These are phyloP conservation scores for Periparus ater DNA, from an alignment of 2,797 vertebrate species.

Conservation along the genomic window DNA sequence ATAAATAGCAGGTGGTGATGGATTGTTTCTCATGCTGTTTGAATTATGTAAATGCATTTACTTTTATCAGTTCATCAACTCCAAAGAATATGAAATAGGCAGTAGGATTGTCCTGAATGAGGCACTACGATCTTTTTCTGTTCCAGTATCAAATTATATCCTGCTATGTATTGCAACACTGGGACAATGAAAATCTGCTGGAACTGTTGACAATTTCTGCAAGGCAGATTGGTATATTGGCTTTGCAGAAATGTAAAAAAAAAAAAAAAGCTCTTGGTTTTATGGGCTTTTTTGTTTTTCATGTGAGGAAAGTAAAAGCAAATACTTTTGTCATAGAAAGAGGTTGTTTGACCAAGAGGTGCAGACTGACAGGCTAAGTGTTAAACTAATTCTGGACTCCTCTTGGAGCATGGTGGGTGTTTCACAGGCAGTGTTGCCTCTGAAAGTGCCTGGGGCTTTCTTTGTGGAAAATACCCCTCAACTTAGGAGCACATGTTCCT, in stretches of 20 bases:
- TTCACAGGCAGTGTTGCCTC: background rate
- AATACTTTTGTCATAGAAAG: background rate
- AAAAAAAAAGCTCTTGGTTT: background rate
- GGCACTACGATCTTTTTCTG: background rate
- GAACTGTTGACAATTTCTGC: background rate
- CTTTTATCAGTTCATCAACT: background rate
- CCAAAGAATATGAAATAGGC: background rate
- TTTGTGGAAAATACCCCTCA: rapidly evolving
- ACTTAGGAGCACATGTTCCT: rapidly evolving
- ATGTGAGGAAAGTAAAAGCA: background rate
- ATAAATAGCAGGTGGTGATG: background rate
- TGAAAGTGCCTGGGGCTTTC: background rate
- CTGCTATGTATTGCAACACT: background rate
- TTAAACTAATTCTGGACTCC: background rate
- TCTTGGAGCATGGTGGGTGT: background rate
- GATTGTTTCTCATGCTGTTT: background rate
- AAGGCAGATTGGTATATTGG: background rate
- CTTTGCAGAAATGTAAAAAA: background rate
- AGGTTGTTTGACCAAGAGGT: background rate
- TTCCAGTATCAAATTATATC: background rate
- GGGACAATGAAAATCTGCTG: background rate
- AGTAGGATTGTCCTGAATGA: background rate
- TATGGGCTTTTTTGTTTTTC: background rate
- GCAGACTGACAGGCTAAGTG: background rate
- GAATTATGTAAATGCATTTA: background rate